Conservation (phyloP, 2,113 vertebrate genomes). For the Narcine bancroftii region DNA sequence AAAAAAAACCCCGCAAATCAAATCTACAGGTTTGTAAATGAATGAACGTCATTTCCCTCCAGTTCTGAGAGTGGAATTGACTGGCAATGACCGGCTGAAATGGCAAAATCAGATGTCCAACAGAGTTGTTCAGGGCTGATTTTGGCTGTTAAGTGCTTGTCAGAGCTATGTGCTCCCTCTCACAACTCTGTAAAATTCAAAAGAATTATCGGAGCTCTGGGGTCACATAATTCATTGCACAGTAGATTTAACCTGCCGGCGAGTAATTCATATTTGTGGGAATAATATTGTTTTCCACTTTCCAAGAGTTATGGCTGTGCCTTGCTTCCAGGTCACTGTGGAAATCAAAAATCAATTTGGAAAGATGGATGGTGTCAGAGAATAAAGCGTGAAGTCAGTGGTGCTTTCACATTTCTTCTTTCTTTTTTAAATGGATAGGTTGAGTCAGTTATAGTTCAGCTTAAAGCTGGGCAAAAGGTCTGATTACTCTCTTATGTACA, state of each 20-base stretch:
- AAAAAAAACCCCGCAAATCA: slow-evolving; percentile 42
- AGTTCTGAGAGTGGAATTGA: slow-evolving; percentile 47
- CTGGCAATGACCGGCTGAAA: slow-evolving; percentile 49
- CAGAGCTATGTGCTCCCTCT: slow-evolving; percentile 59
- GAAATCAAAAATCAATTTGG: slow-evolving; percentile 85
- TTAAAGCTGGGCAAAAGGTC: slow-evolving; percentile 50
- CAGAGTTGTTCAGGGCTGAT: slow-evolving; percentile 58
- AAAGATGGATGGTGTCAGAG: slow-evolving; percentile 74
- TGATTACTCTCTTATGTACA: slow-evolving; percentile 47
- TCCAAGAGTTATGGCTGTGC: slow-evolving; percentile 71
- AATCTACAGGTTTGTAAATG: slow-evolving; percentile 46
- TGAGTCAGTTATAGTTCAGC: slow-evolving; percentile 57
- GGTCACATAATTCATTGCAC: slow-evolving; percentile 74
- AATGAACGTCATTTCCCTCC: slow-evolving; percentile 46
- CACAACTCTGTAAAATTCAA: slow-evolving; percentile 72
- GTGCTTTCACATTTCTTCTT: slow-evolving; percentile 60
- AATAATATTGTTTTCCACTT: slow-evolving; percentile 86
- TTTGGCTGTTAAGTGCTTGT: slow-evolving; percentile 78
- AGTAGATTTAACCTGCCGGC: slow-evolving; percentile 77
- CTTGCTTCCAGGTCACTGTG: slow-evolving; percentile 76
- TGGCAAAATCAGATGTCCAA: slow-evolving; percentile 64
- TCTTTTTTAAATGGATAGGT: slow-evolving; percentile 63
- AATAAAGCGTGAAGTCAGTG: slow-evolving; percentile 59
- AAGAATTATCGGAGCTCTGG: slow-evolving; percentile 69
- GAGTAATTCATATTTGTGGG: slow-evolving; percentile 81